Base-by-base conservation (phyloP, 2,888 invertebrate genomes). In the Lathronympha strigana region DNA sequence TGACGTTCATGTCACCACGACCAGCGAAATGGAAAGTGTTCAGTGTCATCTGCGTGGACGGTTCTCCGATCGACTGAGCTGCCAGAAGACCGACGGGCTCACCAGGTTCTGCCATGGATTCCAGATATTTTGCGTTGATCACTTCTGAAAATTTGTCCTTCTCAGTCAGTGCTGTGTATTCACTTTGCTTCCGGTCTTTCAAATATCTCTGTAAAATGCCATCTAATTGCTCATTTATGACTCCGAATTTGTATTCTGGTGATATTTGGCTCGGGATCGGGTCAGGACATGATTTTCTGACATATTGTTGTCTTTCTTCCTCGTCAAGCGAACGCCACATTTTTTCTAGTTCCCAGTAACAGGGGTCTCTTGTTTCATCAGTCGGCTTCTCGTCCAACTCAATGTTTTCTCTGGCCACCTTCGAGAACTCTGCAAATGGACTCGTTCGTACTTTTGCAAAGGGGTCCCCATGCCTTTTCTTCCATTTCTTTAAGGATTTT, bases 21-120 rank as follows among this genome's bases (percentile, higher is more conserved):
- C 99, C 99, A 76, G 99, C 99, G 86, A 99, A 99, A 83, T 99
- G 99, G 88, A 99, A 99, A 43, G 99, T 99, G 87, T 99, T 99
- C 82, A 99, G 90, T 77, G 99, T 99, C 99, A 99, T 99, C 93
- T 99, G 99, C 67, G 99, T 99, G 1, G 99, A 99, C 0, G 99
- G 99, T 87, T 99, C 99, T 64, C 99, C 99, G 68, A 99, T 96
- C 0, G 98, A 98, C 92, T 99, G 99, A 1, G 99, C 99, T 13
- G 99, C 99, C 69, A 99, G 86, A 19, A 99, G 88, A 2, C 99
- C 99, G 0, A 99, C 99, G 0, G 99, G 96, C 87, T 99, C 99
- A 0, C 99, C 99, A 0, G 99, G 98, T 25, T 94, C 94, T 21
- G 95, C 96, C 77, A 97, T 87, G 0, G 97, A 94, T 70, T 94